phyloP scores from a whole-genome alignment of 2,888 invertebrate genomes.

The Rutpela maculata region DNA sequence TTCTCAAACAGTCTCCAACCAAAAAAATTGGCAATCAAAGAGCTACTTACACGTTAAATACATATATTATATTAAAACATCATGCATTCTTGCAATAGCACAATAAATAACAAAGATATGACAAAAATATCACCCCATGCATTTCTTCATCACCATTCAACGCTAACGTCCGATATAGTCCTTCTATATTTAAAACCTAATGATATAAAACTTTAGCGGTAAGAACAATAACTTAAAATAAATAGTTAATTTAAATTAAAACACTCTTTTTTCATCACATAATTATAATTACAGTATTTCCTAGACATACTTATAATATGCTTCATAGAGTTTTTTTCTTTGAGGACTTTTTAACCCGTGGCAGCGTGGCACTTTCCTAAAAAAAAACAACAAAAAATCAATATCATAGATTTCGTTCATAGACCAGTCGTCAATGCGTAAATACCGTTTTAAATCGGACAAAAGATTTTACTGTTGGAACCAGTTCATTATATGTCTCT shows the following conservation, averaged over 20 bases:
- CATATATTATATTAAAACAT: slow-evolving; percentile 18
- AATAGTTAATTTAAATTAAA: slow-evolving; percentile 31
- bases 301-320: neutral
- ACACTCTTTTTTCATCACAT: slow-evolving; percentile 25
- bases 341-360: slow-evolving; percentile 83
- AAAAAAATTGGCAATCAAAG: slow-evolving; percentile 42
- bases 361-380: slow-evolving; percentile 84
- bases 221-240: slow-evolving; percentile 33
- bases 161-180: slow-evolving; percentile 35
- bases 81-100: slow-evolving; percentile 15
- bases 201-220: slow-evolving; percentile 29
- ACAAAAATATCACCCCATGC: slow-evolving; percentile 39
- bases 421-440: too few species aligned
- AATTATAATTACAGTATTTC: slow-evolving; percentile 23
- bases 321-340: slow-evolving; percentile 80
- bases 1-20: slow-evolving; percentile 44
- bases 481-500: too few species aligned
- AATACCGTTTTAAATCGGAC: too few species aligned
- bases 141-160: slow-evolving; percentile 19
- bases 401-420: neutral
- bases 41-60: slow-evolving; percentile 27
- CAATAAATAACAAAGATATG: slow-evolving; percentile 40
- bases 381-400: slow-evolving; percentile 69
- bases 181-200: slow-evolving; percentile 19
- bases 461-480: too few species aligned